Base-by-base conservation (phyloP, 2,113 vertebrate species). In the Columbina picui region DNA sequence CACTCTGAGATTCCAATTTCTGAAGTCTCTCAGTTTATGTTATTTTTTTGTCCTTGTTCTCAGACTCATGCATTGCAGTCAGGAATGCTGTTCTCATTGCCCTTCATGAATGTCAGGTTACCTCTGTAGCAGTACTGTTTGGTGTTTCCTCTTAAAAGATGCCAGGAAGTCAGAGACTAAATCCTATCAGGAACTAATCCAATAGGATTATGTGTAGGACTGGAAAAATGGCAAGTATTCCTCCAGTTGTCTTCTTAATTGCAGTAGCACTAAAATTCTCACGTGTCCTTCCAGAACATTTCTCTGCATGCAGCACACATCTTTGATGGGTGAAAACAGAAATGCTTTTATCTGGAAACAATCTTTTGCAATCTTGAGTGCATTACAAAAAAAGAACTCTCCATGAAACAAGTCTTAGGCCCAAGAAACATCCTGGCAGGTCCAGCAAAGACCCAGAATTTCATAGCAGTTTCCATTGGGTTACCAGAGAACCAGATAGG, bases 261-360 rank as follows among this genome's bases (percentile, higher is more conserved):
- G 0, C 25, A 60, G 21, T 43, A 67, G 7, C 17, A 22, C 6
- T 55, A 61, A 43, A 34, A 55, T 39, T 32, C 65, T 49, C 34
- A 30, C 2, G 19, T 18, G 21, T n/a, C 39, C 39, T 67, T 9
- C 12, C 22, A 43, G 27, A 38, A 50, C 23, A 89, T 27, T 74
- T 68, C 30, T 79, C 47, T 61, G 16, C 11, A 26, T 39, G 23
- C 14, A 71, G n/a, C 0, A 0, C 2, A 1, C 14, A 10, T 34
- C 10, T 71, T 59, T 36, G 9, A 12, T 59, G 14, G 17, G 8
- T 39, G 41, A 80, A 74, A 69, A 52, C 17, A 49, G 8, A 89
- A 45, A 45, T 27, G 10, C 9, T 61, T 56, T 63, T 45, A 22
- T n/a, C 32, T 45, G 9, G 14, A 80, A 63, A 38, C 7, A 29